Percentiles rank a stretch among this genome's conserved stretches.
Conservation (phyloP, 2,888 invertebrate species). For the Vesta saturnalis region DNA sequence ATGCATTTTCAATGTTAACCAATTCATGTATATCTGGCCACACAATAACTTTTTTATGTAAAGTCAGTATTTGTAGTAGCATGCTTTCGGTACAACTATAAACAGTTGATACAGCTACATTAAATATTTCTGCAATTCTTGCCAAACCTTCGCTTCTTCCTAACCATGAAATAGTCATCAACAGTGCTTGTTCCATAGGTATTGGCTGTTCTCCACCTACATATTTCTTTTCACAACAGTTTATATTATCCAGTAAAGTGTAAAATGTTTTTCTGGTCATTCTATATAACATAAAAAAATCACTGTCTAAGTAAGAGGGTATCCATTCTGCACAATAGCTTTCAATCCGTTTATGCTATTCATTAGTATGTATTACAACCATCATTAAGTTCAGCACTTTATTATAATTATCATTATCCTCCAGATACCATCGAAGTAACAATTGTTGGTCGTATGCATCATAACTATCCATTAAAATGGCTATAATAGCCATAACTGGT, state of each 20-base stretch:
- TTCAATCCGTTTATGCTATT: too few relatives aligned
- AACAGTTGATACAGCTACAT: conserved; percentile 2
- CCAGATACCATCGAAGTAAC: conserved; percentile 8
- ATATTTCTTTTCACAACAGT: conserved; percentile 7
- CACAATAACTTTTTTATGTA: conserved; percentile 3
- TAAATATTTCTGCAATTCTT: neutral
- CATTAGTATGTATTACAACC: neutral
- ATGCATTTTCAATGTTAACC: neutral
- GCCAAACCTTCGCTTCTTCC: neutral
- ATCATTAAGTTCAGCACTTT: conserved; percentile 5
- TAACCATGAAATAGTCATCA: too few relatives aligned
- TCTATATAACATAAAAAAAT: conserved; percentile 10
- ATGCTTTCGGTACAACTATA: neutral
- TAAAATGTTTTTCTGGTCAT: conserved; percentile 7
- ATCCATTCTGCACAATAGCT: too few relatives aligned
- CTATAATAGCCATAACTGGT: too few relatives aligned
- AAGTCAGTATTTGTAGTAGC: neutral
- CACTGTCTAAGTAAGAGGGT: conserved; percentile 10
- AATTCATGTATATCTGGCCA: neutral
- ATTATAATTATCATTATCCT: conserved; percentile 8
- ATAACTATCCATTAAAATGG: neutral
- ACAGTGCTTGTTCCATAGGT: neutral
- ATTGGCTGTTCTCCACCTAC: conserved; percentile 6
- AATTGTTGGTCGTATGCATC: conserved; percentile 2
- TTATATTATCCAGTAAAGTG: conserved; percentile 3